These are phyloP conservation scores for Drosophila mercatorum DNA, from an alignment of 2,888 invertebrate species.

Conservation along the genomic window DNA sequence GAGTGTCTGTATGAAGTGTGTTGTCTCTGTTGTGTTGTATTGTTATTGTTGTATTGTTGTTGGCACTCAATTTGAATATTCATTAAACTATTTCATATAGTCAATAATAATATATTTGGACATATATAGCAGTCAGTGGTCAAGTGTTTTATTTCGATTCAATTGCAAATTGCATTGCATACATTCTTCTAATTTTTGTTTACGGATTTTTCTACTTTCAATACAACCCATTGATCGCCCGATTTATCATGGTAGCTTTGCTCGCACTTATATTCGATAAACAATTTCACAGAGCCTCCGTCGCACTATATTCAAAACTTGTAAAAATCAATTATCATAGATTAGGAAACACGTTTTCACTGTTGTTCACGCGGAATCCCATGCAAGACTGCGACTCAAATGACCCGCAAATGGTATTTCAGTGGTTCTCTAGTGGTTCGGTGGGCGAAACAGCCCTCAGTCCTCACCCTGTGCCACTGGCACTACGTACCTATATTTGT, in stretches of 20 bases:
- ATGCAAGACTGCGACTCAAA: constrained; percentile 48
- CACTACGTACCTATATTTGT: constrained; percentile 20
- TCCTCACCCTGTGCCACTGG: constrained; percentile 10
- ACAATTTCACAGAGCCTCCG: constrained; percentile 4
- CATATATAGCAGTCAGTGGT: constrained; percentile 4
- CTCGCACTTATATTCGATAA: background rate
- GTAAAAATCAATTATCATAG: constrained; percentile 31
- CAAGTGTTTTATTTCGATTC: background rate
- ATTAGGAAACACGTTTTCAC: constrained; percentile 37
- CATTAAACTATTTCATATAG: background rate
- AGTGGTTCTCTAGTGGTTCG: constrained; percentile 25
- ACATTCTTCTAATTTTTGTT: constrained; percentile 4
- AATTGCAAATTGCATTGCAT: constrained; percentile 9
- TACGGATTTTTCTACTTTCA: background rate
- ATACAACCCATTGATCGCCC: constrained; percentile 10
- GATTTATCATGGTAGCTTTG: background rate
- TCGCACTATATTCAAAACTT: background rate
- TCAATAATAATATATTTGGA: background rate
- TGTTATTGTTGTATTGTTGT: background rate
- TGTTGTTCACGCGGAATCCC: constrained; percentile 57
- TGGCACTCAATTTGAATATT: background rate
- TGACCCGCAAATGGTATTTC: constrained; percentile 27
- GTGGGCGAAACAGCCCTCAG: constrained; percentile 1
- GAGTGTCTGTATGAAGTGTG: background rate
- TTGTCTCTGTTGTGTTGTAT: background rate